Evolutionary conservation across 2,888 invertebrate genomes (phyloP).

Genomic region (Himalopsyche kuldschensis): DNA sequence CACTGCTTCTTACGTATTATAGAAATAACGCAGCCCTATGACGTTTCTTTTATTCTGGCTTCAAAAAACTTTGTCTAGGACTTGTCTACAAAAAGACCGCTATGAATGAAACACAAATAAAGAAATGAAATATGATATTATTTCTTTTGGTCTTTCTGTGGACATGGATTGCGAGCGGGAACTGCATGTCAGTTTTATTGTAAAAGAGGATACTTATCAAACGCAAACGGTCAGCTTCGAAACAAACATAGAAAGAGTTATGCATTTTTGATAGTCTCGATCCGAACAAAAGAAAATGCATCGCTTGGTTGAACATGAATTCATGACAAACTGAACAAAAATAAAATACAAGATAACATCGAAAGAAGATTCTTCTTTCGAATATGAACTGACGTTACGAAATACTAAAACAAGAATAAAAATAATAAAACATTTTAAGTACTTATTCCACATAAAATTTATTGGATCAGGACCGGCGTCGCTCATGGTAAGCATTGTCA

Average conservation of each 20-base stretch:
- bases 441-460: too few relatives aligned
- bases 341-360: too few relatives aligned
- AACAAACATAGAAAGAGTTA: conserved; percentile 25
- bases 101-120: conserved; percentile 34
- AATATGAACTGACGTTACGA: too few relatives aligned
- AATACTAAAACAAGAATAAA: too few relatives aligned
- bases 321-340: background rate
- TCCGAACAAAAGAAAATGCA: background rate
- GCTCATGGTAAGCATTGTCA: too few relatives aligned
- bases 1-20: background rate
- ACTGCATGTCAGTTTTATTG: background rate
- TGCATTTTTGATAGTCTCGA: conserved; percentile 15
- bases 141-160: conserved; percentile 32
- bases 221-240: conserved; percentile 26
- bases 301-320: background rate
- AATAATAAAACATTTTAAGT: too few relatives aligned
- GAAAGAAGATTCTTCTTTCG: too few relatives aligned
- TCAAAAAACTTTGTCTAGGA: conserved; percentile 35
- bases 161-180: background rate
- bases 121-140: conserved; percentile 41
- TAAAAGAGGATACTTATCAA: background rate
- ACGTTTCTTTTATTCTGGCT: conserved; percentile 30
- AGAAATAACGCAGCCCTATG: conserved; percentile 1
- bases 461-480: too few relatives aligned
- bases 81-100: conserved; percentile 30